Evolutionary conservation across 1,140 invertebrate species (phyloP), one percentile per base, ranked within the genome.

Genomic region (Dendrolimus kikuchii): DNA sequence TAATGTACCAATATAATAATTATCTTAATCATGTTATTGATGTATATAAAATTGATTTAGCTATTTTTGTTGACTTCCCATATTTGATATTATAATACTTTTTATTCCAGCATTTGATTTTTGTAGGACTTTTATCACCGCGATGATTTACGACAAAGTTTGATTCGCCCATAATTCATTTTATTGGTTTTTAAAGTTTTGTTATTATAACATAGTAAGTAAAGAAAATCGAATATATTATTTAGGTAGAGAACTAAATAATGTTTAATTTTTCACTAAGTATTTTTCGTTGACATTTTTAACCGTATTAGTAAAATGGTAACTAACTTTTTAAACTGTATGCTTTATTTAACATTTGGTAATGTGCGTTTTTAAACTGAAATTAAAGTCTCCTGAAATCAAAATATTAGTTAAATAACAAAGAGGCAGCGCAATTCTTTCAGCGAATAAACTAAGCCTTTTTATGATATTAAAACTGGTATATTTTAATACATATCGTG

Each of bases 41-140:
- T 83, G 77, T 81, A 81, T 73, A 81, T 83, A 81, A 74, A 69
- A 70, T 68, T 62, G 53, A 64, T 68, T 68, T 66, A 68, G 47
- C 47, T 10, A 53, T 53, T 66, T 44, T 51, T 44, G 42, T 40
- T 44, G 41, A 44, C 50, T 10, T 36, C 42, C 23, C 36, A 44
- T 53, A 44, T 49, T 49, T 55, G 42, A 45, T 69, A 54, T 58
- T 57, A 64, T 67, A 23, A 23, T 23, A 23, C 23, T 23, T 23
- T 23, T 23, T 23, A 23, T 23, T 23, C 23, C 23, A 23, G 23
- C 23, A 23, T 23, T 23, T 23, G 23, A 23, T 23, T 23, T 23
- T 23, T 23, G 23, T 23, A 23, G 23, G 23, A 3, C 3, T 23
- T 23, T 23, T 23, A 23, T 23, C 23, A 3, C 23, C 3, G 23